Percentiles rank a stretch among this genome's conserved stretches.
Evolutionary conservation across 2,888 invertebrate genomes (phyloP).

Genomic region (Drosophila formosana): DNA sequence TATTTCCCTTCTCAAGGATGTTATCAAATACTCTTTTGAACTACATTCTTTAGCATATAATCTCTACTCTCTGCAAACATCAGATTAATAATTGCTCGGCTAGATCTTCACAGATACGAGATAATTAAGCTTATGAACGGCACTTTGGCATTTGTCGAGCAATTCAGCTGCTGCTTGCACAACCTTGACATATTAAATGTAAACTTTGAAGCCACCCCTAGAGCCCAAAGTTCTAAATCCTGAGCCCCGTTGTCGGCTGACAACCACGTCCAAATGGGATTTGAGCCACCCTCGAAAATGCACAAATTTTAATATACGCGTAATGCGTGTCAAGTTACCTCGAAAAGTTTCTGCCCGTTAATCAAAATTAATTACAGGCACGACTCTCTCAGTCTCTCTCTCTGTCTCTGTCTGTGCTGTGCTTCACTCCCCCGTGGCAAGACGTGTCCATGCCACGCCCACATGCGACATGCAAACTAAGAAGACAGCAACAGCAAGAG

Average conservation of each 20-base stretch:
- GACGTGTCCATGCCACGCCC: slow-evolving; percentile 60
- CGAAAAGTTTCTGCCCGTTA: slow-evolving; percentile 71
- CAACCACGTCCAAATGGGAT: slow-evolving; percentile 7
- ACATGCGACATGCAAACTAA: slow-evolving; percentile 72
- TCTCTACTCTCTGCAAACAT: neutral
- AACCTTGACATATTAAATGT: slow-evolving; percentile 37
- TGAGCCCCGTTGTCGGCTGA: neutral
- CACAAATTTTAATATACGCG: slow-evolving; percentile 39
- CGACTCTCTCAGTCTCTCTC: slow-evolving; percentile 3
- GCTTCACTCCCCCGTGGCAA: slow-evolving; percentile 19
- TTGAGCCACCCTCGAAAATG: slow-evolving; percentile 27
- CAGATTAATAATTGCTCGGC: neutral
- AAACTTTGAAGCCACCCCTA: slow-evolving; percentile 39
- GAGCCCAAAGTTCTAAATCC: neutral
- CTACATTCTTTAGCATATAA: neutral
- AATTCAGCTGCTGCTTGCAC: slow-evolving; percentile 22
- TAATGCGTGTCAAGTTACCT: slow-evolving; percentile 56
- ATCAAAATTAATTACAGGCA: slow-evolving; percentile 78
- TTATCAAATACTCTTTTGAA: neutral
- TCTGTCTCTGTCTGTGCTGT: neutral
- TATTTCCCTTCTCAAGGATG: too few relatives aligned
- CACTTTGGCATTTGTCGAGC: slow-evolving; percentile 41
- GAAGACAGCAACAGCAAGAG: slow-evolving; percentile 44
- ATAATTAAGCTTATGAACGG: neutral
- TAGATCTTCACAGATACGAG: neutral